These are phyloP conservation scores for Branchellion lobata DNA, from an alignment of 2,888 invertebrate genomes.

Conservation along the genomic window DNA sequence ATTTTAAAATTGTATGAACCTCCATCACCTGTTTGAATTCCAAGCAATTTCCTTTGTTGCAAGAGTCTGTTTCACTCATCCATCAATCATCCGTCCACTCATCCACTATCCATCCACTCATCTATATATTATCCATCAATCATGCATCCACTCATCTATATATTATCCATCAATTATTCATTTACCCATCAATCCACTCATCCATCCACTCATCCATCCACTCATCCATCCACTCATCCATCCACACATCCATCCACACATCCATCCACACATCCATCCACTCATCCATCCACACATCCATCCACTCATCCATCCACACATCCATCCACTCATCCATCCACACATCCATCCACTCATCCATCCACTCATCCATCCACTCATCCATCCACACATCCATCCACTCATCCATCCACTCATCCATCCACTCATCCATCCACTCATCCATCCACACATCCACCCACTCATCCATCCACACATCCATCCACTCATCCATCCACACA, in stretches of 20 bases:
- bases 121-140: not conserved
- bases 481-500: constrained; percentile 12
- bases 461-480: not conserved
- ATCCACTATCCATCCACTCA: not conserved
- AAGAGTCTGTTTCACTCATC: too few species aligned
- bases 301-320: not conserved
- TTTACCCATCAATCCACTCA: not conserved
- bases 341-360: not conserved
- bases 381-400: not conserved
- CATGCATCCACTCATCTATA: not conserved
- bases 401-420: not conserved
- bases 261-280: not conserved
- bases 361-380: not conserved
- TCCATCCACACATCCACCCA: not conserved
- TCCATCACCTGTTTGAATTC: too few species aligned
- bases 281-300: not conserved
- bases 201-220: not conserved
- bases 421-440: not conserved
- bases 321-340: not conserved
- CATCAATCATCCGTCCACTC: too few species aligned
- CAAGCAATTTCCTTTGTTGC: too few species aligned
- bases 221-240: not conserved
- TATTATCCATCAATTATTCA: not conserved
- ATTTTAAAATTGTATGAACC: too few species aligned
- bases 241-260: not conserved